phyloP scores from a whole-genome alignment of 2,888 invertebrate species.

The Sinelater perroti region DNA sequence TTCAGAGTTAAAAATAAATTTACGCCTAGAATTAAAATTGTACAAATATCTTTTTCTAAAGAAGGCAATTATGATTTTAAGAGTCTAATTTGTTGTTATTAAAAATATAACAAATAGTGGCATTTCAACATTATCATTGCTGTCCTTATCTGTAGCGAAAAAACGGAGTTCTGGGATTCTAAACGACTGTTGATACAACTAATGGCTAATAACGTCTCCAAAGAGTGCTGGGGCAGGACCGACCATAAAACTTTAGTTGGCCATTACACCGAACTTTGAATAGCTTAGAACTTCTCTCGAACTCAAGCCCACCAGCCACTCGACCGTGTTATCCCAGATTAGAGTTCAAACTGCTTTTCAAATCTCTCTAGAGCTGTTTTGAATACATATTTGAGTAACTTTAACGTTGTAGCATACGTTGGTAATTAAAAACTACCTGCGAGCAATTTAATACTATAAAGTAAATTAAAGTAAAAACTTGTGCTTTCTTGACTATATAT shows the following conservation, averaged over 20 bases:
- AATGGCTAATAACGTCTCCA: slow-evolving; percentile 10
- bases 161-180: too few species aligned
- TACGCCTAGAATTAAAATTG: too few species aligned
- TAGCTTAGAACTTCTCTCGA: slow-evolving; percentile 23
- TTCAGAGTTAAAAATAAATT: too few species aligned
- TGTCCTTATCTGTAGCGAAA: too few species aligned
- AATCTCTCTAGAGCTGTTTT: slow-evolving; percentile 21
- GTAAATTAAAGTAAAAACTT: background rate
- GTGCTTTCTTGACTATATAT: too few species aligned
- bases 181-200: slow-evolving; percentile 8
- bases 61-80: too few species aligned
- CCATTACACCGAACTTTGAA: slow-evolving; percentile 27
- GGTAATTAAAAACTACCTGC: background rate
- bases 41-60: too few species aligned
- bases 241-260: slow-evolving; percentile 27
- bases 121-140: too few species aligned
- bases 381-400: slow-evolving; percentile 18
- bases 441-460: background rate
- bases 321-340: slow-evolving; percentile 29
- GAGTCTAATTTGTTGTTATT: too few species aligned
- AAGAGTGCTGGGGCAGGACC: slow-evolving; percentile 5
- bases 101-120: too few species aligned
- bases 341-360: slow-evolving; percentile 29
- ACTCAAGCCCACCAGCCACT: slow-evolving; percentile 26
- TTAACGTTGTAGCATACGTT: background rate